Evolutionary conservation across 2,888 invertebrate genomes (phyloP), one percentile per base, ranked within the genome.

Genomic region (Melinaea marsaeus): DNA sequence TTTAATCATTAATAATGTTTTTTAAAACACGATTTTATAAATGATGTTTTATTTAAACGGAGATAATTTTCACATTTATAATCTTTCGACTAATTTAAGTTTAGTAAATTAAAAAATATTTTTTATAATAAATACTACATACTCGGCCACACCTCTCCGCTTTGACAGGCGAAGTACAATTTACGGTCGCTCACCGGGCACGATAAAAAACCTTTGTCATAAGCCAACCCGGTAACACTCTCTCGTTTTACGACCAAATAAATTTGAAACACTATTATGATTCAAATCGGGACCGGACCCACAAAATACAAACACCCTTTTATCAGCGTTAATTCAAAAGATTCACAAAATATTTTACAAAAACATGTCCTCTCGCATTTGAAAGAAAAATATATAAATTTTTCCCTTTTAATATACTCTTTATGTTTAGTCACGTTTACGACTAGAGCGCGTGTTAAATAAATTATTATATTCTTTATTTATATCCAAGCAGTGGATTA

Each of bases 241-340:
- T 80, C 79, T 72, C 75, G 76, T 80, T 90, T 90, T 90, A 90
- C 83, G 89, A 89, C 76, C 86, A 83, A 88, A 90, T 90, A 90
- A 90, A 90, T 90, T 90, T 87, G 80, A 78, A 88, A 88, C 84
- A 86, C 90, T 86, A 90, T 90, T 90, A 89, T 90, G 81, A 90
- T 90, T 90, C 88, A 90, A 90, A 90, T 90, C 78, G 79, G 71
- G 77, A 75, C 77, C 75, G 83, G 83, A 82, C 85, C 84, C 85
- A 84, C 85, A 81, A 83, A 81, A 83, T 81, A 85, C 80, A 82
- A 81, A 84, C 86, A 85, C 79, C 84, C 86, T 85, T 85, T 83
- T 81, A 81, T 79, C 74, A 76, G 66, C 69, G 74, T 72, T 77
- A 76, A 79, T 84, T 81, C 76, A 79, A 83, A 77, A 78, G 66